phyloP scores from a whole-genome alignment of 2,888 invertebrate species.

The Watsonalla binaria region DNA sequence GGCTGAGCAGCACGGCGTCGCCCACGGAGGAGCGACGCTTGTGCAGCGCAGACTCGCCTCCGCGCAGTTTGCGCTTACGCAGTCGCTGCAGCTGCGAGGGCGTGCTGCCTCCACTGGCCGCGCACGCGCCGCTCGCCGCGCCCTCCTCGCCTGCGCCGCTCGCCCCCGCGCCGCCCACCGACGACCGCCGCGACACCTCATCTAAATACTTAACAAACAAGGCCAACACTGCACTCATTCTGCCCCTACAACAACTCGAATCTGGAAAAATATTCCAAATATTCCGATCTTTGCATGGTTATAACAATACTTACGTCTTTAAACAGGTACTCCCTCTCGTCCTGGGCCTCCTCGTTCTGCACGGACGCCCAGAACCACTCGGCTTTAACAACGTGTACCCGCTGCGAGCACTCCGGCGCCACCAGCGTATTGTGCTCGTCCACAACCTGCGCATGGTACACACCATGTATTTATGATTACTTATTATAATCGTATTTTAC shows the following conservation, averaged over 20 bases:
- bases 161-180: slow-evolving; percentile 49
- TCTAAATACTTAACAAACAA: slow-evolving; percentile 54
- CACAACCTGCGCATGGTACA: slow-evolving; percentile 81
- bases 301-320: slow-evolving; percentile 86
- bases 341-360: slow-evolving; percentile 95
- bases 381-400: slow-evolving; percentile 89
- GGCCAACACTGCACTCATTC: too few relatives aligned
- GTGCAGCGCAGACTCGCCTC: slow-evolving; percentile 78
- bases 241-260: too few relatives aligned
- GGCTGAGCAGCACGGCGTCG: slow-evolving; percentile 89
- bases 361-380: slow-evolving; percentile 99
- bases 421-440: slow-evolving; percentile 87
- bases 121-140: slow-evolving; percentile 22
- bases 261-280: neutral
- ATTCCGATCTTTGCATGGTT: neutral
- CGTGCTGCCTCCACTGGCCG: slow-evolving; percentile 34
- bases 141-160: slow-evolving; percentile 19
- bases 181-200: slow-evolving; percentile 71
- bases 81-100: slow-evolving; percentile 72
- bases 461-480: neutral
- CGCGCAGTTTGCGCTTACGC: slow-evolving; percentile 88
- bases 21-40: slow-evolving; percentile 93
- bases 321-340: slow-evolving; percentile 93
- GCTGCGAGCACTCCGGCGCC: slow-evolving; percentile 84
- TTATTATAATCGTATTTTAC: neutral